Evolutionary conservation across 2,797 vertebrate species (phyloP).

Genomic region (Atherinosoma microstoma): DNA sequence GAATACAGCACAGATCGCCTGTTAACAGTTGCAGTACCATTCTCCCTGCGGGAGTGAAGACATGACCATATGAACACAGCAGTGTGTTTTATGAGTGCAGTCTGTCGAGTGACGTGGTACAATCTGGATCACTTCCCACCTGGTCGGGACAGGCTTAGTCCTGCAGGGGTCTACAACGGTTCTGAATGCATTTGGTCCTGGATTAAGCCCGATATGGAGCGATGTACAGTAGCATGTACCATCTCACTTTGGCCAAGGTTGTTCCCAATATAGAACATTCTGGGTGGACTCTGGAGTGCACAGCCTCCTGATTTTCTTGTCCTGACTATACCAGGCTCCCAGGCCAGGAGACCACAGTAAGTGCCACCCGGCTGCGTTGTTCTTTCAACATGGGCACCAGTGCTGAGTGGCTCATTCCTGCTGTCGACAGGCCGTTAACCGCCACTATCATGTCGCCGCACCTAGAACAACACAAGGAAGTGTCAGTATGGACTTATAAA

Average conservation of each 20-base stretch:
- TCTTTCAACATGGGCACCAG: constrained; percentile 98
- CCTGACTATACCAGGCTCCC: constrained; percentile 92
- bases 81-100: constrained; percentile 71
- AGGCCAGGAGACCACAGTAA: constrained; percentile 98
- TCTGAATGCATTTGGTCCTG: constrained; percentile 81
- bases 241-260: constrained; percentile 74
- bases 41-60: constrained; percentile 65
- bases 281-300: constrained; percentile 43
- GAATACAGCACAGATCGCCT: constrained; percentile 68
- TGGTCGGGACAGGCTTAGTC: constrained; percentile 62
- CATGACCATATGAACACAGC: constrained; percentile 79
- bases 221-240: constrained; percentile 69
- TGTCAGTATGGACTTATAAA: constrained; percentile 12
- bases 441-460: constrained; percentile 99
- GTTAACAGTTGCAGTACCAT: constrained; percentile 68
- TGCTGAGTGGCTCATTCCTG: constrained; percentile 98
- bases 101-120: constrained; percentile 73
- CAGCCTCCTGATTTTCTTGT: constrained; percentile 40
- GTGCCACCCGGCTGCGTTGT: constrained; percentile 94
- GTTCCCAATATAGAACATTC: constrained; percentile 72
- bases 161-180: constrained; percentile 70
- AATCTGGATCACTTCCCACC: constrained; percentile 69
- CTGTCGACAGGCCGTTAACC: constrained; percentile 93
- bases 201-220: constrained; percentile 74
- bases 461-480: constrained; percentile 72